These are phyloP conservation scores for Barypeithes pellucidus DNA, from an alignment of 2,888 invertebrate species.

Conservation along the genomic window DNA sequence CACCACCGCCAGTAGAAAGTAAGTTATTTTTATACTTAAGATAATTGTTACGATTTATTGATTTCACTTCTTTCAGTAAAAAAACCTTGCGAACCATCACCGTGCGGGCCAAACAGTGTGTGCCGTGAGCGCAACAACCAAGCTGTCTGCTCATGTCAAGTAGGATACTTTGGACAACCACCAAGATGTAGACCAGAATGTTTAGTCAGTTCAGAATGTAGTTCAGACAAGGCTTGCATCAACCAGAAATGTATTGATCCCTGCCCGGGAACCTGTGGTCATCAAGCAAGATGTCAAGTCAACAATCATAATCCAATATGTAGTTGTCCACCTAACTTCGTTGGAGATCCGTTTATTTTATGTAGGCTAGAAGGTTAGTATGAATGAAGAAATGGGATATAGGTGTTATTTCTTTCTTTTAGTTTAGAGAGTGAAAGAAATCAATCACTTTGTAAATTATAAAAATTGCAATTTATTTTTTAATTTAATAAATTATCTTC, in stretches of 20 bases:
- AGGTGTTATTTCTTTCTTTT: no score
- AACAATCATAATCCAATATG: slow-evolving; percentile 78
- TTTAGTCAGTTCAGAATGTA: slow-evolving; percentile 76
- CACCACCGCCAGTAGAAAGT: slow-evolving; percentile 72
- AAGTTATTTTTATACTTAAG: slow-evolving; percentile 67
- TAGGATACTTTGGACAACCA: slow-evolving; percentile 75
- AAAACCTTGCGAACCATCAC: slow-evolving; percentile 76
- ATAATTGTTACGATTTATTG: slow-evolving; percentile 8
- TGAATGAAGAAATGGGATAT: neutral
- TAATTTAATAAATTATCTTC: no score
- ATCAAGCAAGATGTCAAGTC: slow-evolving; percentile 75
- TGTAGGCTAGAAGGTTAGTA: slow-evolving; percentile 71
- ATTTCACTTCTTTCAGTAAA: slow-evolving; percentile 61
- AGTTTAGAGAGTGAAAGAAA: no score
- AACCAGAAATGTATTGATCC: slow-evolving; percentile 78
- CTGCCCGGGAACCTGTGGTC: slow-evolving; percentile 76
- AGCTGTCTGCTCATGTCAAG: slow-evolving; percentile 77
- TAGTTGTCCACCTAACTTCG: slow-evolving; percentile 74
- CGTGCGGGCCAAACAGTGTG: slow-evolving; percentile 77
- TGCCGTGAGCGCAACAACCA: slow-evolving; percentile 74
- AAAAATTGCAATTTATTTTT: no score
- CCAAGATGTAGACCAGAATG: slow-evolving; percentile 77
- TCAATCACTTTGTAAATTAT: no score
- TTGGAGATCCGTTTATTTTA: slow-evolving; percentile 76
- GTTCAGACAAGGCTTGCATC: slow-evolving; percentile 76